phyloP scores from a whole-genome alignment of 2,113 vertebrate species.

The Gymnogyps californianus region DNA sequence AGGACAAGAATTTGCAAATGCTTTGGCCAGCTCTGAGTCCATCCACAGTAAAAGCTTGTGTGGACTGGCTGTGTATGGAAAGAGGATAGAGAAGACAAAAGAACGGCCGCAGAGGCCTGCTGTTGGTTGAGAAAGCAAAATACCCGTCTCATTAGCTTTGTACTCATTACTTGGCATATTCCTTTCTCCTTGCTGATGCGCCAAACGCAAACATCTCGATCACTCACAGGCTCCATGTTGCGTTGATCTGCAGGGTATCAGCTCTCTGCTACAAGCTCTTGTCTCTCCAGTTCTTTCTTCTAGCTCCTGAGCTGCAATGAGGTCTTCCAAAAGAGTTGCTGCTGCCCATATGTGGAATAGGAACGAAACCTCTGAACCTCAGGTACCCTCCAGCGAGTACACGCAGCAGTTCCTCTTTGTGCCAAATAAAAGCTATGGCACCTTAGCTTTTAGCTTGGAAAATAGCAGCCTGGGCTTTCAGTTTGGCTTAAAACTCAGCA shows the following conservation, averaged over 20 bases:
- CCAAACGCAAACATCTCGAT: not conserved
- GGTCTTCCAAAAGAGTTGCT: not conserved
- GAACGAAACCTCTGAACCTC: not conserved
- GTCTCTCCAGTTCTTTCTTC: not conserved
- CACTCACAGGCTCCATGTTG: fast-evolving
- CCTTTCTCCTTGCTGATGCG: not conserved
- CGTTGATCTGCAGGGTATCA: not conserved
- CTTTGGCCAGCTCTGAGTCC: not conserved
- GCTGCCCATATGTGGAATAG: not conserved
- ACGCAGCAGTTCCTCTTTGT: not conserved
- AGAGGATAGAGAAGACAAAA: not conserved
- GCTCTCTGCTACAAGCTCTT: not conserved
- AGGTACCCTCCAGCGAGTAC: not conserved
- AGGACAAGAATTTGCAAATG: not conserved
- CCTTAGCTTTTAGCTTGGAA: not conserved
- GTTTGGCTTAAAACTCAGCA: not conserved
- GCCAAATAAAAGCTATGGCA: not conserved
- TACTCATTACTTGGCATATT: not conserved
- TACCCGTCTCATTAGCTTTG: not conserved
- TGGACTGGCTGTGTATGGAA: not conserved
- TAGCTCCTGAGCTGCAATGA: not conserved
- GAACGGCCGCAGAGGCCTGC: not conserved
- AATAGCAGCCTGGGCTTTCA: not conserved
- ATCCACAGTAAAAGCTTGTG: not conserved
- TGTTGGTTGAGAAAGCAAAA: not conserved